Conservation (phyloP, 2,113 vertebrate genomes). For the Hystrix cristata region DNA sequence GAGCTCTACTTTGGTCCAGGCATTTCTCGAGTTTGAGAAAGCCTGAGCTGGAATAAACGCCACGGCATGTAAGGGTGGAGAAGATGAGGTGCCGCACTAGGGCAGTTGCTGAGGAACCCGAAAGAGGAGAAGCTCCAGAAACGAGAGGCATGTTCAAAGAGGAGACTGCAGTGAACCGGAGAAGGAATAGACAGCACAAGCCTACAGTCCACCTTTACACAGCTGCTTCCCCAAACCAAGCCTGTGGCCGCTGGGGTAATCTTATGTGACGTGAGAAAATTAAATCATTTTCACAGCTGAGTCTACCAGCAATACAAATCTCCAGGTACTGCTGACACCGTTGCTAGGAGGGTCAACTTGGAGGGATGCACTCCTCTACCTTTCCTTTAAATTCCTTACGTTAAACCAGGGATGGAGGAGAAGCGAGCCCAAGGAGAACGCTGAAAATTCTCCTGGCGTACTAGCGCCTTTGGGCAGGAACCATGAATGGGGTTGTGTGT, state of each 20-base stretch:
- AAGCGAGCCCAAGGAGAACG: background rate
- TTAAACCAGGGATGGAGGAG: background rate
- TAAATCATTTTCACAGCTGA: background rate
- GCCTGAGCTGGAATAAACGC: background rate
- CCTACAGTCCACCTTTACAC: background rate
- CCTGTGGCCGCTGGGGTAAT: background rate
- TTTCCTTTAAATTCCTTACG: background rate
- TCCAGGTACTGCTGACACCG: background rate
- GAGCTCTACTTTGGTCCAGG: background rate
- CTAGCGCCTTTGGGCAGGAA: background rate
- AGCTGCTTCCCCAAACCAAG: background rate
- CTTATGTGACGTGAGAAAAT: background rate
- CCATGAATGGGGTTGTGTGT: background rate
- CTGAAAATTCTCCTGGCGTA: no score
- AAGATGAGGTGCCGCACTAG: background rate
- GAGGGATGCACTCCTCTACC: no score
- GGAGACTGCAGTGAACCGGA: background rate
- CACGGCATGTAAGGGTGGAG: background rate
- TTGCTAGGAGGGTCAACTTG: background rate
- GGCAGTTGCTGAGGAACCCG: background rate
- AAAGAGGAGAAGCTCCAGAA: background rate
- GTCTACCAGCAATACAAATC: background rate
- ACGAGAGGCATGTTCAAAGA: background rate
- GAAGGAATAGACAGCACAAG: background rate
- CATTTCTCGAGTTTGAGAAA: conserved; percentile 26